A percentile compares a stretch with the other conserved stretches of the same genome.
phyloP scores from a whole-genome alignment of 2,113 vertebrate genomes.

The Cygnus buccinator region DNA sequence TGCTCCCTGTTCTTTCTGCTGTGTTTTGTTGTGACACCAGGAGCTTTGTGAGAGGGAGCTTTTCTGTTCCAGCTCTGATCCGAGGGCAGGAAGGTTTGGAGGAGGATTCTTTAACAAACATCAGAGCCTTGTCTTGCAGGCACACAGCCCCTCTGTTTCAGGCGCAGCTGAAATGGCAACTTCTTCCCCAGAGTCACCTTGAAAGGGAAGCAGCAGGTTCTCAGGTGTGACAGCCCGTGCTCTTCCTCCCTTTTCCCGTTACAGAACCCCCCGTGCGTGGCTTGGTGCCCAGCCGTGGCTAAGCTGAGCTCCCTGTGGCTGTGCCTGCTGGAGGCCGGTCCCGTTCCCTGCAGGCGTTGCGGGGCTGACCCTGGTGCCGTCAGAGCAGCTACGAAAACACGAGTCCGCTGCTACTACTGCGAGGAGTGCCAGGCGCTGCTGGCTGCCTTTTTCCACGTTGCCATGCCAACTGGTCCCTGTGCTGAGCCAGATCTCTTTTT shows the following conservation, averaged over 20 bases:
- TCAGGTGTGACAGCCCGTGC: background rate
- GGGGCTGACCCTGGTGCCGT: background rate
- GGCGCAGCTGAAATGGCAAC: background rate
- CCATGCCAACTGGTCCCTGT: constrained; percentile 58
- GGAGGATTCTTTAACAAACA: background rate
- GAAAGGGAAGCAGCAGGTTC: background rate
- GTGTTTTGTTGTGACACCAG: background rate
- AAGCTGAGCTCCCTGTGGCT: fast-evolving
- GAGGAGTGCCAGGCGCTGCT: background rate
- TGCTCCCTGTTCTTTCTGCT: background rate
- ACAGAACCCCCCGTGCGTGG: fast-evolving
- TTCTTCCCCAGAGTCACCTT: constrained; percentile 2
- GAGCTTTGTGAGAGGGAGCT: background rate
- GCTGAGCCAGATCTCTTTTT: constrained; percentile 26
- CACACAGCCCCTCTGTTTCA: background rate
- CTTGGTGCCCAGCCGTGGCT: background rate
- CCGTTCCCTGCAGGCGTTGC: fast-evolving
- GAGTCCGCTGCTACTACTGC: background rate
- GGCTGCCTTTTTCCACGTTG: constrained; percentile 26
- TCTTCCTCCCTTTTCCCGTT: background rate
- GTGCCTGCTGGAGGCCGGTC: background rate
- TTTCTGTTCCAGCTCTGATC: background rate
- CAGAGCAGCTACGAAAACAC: background rate
- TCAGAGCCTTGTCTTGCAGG: constrained; percentile 18
- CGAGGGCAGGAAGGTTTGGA: background rate